Evolutionary conservation across 2,797 vertebrate species (phyloP).

Genomic region (Nyctalus aviator): DNA sequence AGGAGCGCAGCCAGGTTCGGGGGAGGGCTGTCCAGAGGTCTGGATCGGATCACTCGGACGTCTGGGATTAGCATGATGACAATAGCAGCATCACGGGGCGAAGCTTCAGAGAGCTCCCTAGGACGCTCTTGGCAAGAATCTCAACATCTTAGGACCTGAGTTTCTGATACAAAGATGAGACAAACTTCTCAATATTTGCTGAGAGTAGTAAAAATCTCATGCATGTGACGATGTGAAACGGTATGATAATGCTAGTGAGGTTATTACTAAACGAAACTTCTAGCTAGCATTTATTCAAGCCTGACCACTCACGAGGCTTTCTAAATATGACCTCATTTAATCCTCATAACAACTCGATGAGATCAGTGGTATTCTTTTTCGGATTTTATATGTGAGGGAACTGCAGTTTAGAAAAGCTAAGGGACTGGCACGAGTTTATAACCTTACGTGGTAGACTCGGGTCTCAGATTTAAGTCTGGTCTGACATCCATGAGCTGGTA

Average conservation of each 20-base stretch:
- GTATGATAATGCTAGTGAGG: background rate
- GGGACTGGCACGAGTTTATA: background rate
- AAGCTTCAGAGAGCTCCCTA: background rate
- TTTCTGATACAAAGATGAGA: conserved; percentile 18
- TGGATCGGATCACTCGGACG: conserved; percentile 27
- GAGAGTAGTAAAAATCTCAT: background rate
- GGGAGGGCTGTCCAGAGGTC: conserved; percentile 19
- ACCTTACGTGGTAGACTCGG: background rate
- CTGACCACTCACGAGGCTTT: background rate
- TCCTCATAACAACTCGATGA: background rate
- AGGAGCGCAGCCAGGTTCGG: conserved; percentile 16
- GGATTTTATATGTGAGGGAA: background rate
- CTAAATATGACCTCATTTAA: conserved; percentile 2
- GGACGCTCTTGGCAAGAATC: background rate
- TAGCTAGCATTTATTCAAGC: background rate
- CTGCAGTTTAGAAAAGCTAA: conserved; percentile 13
- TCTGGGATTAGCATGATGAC: background rate
- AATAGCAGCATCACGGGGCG: background rate
- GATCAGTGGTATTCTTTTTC: background rate
- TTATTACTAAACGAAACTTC: background rate
- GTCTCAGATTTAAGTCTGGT: background rate
- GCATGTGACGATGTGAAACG: background rate
- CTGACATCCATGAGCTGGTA: background rate
- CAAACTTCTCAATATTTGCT: background rate
- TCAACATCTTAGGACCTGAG: background rate